Percentiles rank a stretch among this genome's conserved stretches.
These are phyloP conservation scores for Nyleta sp. DNA, from an alignment of 2,888 invertebrate species.

Conservation along the genomic window DNA sequence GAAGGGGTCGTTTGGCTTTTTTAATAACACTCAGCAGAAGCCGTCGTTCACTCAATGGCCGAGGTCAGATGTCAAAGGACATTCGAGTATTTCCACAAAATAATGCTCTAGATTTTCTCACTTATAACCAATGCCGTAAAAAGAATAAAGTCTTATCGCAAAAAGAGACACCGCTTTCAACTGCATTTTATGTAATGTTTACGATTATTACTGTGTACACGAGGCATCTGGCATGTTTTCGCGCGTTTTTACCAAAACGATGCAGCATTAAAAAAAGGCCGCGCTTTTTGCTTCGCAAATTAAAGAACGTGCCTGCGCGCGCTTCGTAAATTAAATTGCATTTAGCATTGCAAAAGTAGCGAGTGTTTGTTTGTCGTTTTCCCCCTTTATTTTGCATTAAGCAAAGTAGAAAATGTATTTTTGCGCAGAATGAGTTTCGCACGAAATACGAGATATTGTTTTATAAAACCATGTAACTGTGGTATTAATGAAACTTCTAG, in stretches of 20 bases:
- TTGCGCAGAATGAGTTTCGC: too few relatives aligned
- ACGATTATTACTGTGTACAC: constrained; percentile 33
- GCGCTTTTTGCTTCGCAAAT: constrained; percentile 9
- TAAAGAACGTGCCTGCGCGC: constrained; percentile 6
- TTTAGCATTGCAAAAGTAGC: too few relatives aligned
- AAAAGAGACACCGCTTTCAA: constrained; percentile 23
- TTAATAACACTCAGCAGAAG: constrained; percentile 60
- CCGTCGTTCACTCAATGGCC: constrained; percentile 57
- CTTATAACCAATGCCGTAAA: constrained; percentile 55
- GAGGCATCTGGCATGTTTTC: constrained; percentile 21
- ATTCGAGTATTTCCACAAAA: constrained; percentile 65
- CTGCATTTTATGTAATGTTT: constrained; percentile 48
- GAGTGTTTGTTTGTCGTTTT: too few relatives aligned
- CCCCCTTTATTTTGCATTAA: too few relatives aligned
- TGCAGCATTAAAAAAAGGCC: constrained; percentile 1
- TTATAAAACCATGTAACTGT: too few relatives aligned
- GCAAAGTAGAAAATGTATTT: too few relatives aligned
- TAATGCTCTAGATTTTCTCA: constrained; percentile 61
- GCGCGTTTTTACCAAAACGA: constrained; percentile 1
- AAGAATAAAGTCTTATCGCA: constrained; percentile 47
- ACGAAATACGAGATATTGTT: too few relatives aligned
- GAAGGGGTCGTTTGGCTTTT: constrained; percentile 61
- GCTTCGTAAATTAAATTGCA: too few relatives aligned
- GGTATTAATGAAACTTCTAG: too few relatives aligned
- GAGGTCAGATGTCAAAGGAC: constrained; percentile 67